These are phyloP conservation scores for Mimas tiliae DNA, from an alignment of 2,888 invertebrate species.

Conservation along the genomic window DNA sequence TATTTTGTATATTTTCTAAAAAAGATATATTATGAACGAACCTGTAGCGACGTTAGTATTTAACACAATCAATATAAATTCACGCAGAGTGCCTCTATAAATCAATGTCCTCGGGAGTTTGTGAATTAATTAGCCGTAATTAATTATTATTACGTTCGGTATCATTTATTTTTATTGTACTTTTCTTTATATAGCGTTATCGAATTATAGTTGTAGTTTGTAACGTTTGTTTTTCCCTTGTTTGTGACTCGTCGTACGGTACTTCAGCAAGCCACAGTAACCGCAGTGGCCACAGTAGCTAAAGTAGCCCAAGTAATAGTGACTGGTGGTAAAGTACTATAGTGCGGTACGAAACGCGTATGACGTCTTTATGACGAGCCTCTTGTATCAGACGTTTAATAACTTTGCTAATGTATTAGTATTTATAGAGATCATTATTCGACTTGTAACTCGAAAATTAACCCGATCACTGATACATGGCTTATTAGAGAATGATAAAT, in stretches of 20 bases:
- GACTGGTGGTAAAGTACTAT: slow-evolving; percentile 26
- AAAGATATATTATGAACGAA: slow-evolving; percentile 46
- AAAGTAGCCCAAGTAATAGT: too few species aligned
- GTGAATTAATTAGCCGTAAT: slow-evolving; percentile 79
- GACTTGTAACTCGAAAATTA: slow-evolving; percentile 54
- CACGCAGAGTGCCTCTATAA: slow-evolving; percentile 83
- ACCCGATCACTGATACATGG: slow-evolving; percentile 67
- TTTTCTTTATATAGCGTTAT: slow-evolving; percentile 65
- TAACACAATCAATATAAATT: slow-evolving; percentile 72
- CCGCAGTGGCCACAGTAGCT: too few species aligned
- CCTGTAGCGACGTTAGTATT: slow-evolving; percentile 62
- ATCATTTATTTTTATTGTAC: slow-evolving; percentile 68
- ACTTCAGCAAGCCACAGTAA: not conserved
- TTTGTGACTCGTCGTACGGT: slow-evolving; percentile 39
- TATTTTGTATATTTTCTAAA: slow-evolving; percentile 74
- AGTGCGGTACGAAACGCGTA: slow-evolving; percentile 41
- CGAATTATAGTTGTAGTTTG: slow-evolving; percentile 78
- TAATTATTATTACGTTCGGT: slow-evolving; percentile 58
- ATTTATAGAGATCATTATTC: slow-evolving; percentile 43
- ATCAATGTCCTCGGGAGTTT: slow-evolving; percentile 73
- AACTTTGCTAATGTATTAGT: slow-evolving; percentile 45
- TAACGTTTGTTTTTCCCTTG: slow-evolving; percentile 64
- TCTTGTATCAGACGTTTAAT: slow-evolving; percentile 63
- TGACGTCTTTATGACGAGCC: slow-evolving; percentile 43
- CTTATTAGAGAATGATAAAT: slow-evolving; percentile 68